Conservation (phyloP, 2,888 invertebrate genomes). For the Apotomis betuletana region DNA sequence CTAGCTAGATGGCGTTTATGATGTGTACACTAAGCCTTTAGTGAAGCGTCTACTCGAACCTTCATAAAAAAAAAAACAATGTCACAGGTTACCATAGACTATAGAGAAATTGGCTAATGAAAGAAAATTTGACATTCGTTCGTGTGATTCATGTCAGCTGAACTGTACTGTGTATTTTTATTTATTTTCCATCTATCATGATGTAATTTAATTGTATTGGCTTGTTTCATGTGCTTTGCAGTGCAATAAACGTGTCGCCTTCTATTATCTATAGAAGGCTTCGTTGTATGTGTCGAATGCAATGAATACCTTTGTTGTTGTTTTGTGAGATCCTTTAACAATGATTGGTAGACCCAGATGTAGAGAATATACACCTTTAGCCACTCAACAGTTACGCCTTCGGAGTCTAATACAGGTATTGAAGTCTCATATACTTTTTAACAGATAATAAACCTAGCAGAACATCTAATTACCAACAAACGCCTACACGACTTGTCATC, state of each 20-base stretch:
- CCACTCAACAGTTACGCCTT: slow-evolving; percentile 92
- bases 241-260: not conserved
- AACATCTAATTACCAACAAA: slow-evolving; percentile 61
- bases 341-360: slow-evolving; percentile 87
- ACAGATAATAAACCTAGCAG: slow-evolving; percentile 3
- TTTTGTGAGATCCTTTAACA: slow-evolving; percentile 51
- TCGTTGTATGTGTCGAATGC: not conserved
- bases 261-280: not conserved
- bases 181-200: slow-evolving; percentile 24
- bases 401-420: slow-evolving; percentile 90
- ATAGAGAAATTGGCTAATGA: slow-evolving; percentile 7
- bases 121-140: slow-evolving; percentile 31
- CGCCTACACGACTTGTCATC: slow-evolving; percentile 55
- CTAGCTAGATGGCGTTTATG: too few species aligned
- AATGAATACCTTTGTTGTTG: slow-evolving; percentile 38
- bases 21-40: too few species aligned
- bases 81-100: not conserved
- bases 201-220: slow-evolving; percentile 1
- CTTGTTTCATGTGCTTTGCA: not conserved
- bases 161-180: slow-evolving; percentile 41
- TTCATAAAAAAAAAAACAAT: not conserved
- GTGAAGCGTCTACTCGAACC: slow-evolving; percentile 1
- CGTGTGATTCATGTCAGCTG: slow-evolving; percentile 38
- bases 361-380: slow-evolving; percentile 91
- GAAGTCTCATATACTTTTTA: slow-evolving; percentile 9